A percentile compares a stretch with the other conserved stretches of the same genome.
These are phyloP conservation scores for Eulemur rufifrons DNA, from an alignment of 2,113 vertebrate species.

Conservation along the genomic window DNA sequence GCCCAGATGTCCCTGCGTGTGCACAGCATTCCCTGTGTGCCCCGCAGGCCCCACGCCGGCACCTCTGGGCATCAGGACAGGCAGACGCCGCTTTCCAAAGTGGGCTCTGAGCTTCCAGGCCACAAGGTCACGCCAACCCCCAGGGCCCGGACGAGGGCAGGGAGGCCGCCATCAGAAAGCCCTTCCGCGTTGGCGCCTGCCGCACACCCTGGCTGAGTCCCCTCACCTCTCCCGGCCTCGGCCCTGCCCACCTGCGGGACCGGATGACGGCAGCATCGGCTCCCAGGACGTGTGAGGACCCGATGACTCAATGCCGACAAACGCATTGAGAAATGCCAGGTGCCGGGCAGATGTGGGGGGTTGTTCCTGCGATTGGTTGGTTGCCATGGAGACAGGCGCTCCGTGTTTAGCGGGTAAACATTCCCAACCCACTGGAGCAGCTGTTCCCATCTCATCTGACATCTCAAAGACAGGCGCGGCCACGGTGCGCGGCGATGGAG, in stretches of 20 bases:
- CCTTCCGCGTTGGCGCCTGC: accelerated
- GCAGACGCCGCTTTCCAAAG: not conserved
- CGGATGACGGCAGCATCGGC: accelerated
- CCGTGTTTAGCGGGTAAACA: not conserved
- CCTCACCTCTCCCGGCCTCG: not conserved
- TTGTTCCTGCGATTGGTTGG: not conserved
- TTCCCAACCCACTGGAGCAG: not conserved
- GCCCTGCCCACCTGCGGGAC: not conserved
- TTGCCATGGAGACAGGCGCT: conserved; percentile 43
- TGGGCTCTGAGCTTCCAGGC: accelerated
- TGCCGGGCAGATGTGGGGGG: conserved; percentile 11
- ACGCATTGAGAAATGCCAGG: not conserved
- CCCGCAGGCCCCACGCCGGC: not conserved
- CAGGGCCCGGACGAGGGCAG: accelerated
- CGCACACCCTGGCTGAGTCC: accelerated
- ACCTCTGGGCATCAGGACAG: not conserved
- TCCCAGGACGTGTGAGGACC: accelerated
- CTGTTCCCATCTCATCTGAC: not conserved
- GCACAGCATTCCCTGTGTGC: accelerated
- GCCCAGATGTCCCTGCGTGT: not conserved
- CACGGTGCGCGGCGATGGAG: accelerated
- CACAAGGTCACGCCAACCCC: accelerated
- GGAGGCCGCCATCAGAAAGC: not conserved
- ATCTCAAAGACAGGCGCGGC: accelerated
- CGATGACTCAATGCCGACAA: not conserved